Conservation (phyloP, 1,140 invertebrate genomes). For the Oppia nitens region DNA sequence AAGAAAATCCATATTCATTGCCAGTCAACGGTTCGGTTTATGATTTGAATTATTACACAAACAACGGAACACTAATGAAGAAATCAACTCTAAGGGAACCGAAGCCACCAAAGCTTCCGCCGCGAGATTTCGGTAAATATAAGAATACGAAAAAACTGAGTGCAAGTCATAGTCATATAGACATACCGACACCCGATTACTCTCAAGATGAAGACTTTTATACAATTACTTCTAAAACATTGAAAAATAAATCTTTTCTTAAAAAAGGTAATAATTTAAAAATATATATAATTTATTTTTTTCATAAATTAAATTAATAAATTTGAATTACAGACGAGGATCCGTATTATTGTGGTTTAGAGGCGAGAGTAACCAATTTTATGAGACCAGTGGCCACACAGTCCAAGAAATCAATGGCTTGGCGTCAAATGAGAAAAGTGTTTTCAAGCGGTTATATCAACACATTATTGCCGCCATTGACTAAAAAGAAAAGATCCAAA, state of each 20-base stretch:
- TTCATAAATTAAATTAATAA: neutral
- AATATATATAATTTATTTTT: neutral
- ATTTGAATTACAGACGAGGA: constrained; percentile 1
- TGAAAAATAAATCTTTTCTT: neutral
- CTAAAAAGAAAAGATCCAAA: constrained; percentile 6
- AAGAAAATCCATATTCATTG: constrained; percentile 7
- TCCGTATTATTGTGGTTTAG: constrained; percentile 12
- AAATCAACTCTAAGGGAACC: neutral
- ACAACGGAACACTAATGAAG: neutral
- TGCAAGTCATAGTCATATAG: neutral
- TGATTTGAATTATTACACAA: constrained; percentile 3
- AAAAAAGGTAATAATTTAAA: neutral
- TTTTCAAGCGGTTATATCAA: constrained; percentile 17
- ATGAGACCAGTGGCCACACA: neutral
- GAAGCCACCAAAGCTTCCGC: constrained; percentile 77
- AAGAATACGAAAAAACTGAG: neutral
- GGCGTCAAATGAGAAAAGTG: constrained; percentile 15
- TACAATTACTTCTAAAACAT: neutral
- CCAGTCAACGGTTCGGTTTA: neutral
- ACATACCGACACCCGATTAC: constrained; percentile 12
- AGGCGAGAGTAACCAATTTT: constrained; percentile 2
- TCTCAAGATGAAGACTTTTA: neutral
- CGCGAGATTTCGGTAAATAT: constrained; percentile 40
- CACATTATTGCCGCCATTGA: constrained; percentile 9
- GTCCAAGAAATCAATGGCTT: constrained; percentile 1